A percentile compares a stretch with the other conserved stretches of the same genome.
Conservation (phyloP, 92 coral and sea anemone species). For the Palythoa heliodiscus region DNA sequence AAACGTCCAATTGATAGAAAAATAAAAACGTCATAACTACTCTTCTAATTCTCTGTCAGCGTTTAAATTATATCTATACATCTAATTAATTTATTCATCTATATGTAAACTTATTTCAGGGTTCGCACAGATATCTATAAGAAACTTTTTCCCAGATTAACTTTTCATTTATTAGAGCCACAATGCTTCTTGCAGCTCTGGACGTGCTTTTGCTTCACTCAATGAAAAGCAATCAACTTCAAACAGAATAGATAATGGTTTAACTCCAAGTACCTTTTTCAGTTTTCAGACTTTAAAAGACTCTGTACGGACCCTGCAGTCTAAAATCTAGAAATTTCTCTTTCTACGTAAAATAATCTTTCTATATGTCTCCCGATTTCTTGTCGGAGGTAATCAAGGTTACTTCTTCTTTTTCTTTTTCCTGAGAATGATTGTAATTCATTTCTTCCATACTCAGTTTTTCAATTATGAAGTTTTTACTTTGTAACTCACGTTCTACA, state of each 20-base stretch:
- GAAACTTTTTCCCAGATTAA: too few species aligned
- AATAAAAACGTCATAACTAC: not conserved
- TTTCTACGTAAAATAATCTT: not conserved
- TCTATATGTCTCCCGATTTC: not conserved
- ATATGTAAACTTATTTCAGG: not conserved
- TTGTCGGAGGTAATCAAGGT: not conserved
- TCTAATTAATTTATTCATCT: not conserved
- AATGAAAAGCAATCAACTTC: too few species aligned
- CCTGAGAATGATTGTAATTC: not conserved
- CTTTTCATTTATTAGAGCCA: not conserved
- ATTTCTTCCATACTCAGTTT: not conserved
- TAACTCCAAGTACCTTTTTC: not conserved
- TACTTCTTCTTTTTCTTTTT: not conserved
- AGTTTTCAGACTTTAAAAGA: not conserved
- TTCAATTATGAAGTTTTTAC: slow-evolving; percentile 32
- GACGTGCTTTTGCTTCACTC: too few species aligned
- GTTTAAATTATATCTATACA: slow-evolving; percentile 28
- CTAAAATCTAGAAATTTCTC: not conserved
- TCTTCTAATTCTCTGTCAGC: not conserved
- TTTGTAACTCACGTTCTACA: not conserved
- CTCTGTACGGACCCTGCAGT: not conserved
- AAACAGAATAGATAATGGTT: too few species aligned
- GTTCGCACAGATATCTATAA: not conserved
- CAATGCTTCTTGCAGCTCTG: not conserved
- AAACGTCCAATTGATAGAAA: slow-evolving; percentile 22